These are phyloP conservation scores for Anisognathus igniventris DNA, from an alignment of 2,797 vertebrate genomes.

Conservation along the genomic window DNA sequence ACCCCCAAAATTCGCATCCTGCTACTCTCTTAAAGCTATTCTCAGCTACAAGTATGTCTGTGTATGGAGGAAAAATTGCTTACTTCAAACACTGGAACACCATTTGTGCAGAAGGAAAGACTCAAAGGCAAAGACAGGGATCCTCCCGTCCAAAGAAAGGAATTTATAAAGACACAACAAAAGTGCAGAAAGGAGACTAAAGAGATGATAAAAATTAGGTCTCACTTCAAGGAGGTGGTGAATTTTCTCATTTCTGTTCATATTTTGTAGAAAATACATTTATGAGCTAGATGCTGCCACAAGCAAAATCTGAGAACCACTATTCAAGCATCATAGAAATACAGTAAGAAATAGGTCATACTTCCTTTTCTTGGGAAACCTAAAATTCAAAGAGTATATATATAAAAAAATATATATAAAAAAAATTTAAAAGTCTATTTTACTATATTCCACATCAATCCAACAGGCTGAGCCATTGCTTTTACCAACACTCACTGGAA, in stretches of 20 bases:
- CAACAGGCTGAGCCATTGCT: not conserved
- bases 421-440: not conserved
- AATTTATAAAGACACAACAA: not conserved
- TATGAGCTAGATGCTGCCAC: not conserved
- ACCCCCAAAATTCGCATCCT: rapidly evolving
- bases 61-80: not conserved
- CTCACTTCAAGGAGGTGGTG: not conserved
- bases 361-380: not conserved
- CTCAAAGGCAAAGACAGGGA: not conserved
- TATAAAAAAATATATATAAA: too few relatives aligned
- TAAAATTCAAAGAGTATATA: not conserved
- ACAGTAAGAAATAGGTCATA: not conserved
- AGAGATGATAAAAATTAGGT: not conserved
- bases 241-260: not conserved
- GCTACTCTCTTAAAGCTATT: not conserved
- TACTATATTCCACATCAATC: not conserved
- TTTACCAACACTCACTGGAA: not conserved
- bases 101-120: not conserved
- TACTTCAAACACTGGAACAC: not conserved
- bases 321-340: not conserved
- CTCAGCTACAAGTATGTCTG: not conserved
- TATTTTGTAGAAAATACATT: not conserved
- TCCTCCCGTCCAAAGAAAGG: not conserved
- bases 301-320: not conserved
- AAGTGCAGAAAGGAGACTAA: not conserved